Base-by-base conservation (phyloP, 1,140 invertebrate genomes). In the Samia ricini region DNA sequence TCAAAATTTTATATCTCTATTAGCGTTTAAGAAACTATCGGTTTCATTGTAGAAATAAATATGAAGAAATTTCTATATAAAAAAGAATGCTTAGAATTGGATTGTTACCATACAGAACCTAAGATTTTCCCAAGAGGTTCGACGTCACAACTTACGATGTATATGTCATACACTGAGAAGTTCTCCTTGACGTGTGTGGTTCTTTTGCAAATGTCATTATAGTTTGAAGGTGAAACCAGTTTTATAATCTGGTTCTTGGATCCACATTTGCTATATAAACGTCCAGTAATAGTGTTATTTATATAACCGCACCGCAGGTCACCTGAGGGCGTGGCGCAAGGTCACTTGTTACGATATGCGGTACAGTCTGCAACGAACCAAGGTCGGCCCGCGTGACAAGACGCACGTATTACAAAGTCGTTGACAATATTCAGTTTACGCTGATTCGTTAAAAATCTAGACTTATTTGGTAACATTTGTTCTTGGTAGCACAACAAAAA, bases 281-380 rank as follows among this genome's bases (percentile, higher is more conserved):
- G 26, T 29, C 26, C 26, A 29, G 26, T 10, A 10, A 29, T 29
- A 29, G n/a, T 29, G 26, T 42, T 42, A 12, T 42, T 42, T 42
- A 42, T 42, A 42, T 42, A 42, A 10, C 7, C 12, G 12, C n/a
- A 15, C 12, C 4, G n/a, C 33, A 15, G 54, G 29, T 57, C 56
- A 21, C 5, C 19, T 1, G 3, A 21, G 26, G 29, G 56, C 56
- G 26, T 18, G 56, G 26, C 29, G 56, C 56, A 57, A 57, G 56
- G 56, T 57, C 56, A 18, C 22, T 19, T 4, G 21, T n/a, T 33
- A 19, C 26, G 51, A 52, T 52, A 52, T 36, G 19, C 26, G 24
- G n/a, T 18, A 24, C 54, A 56, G 56, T 33, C 56, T 57, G 56
- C 56, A 57, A 3, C 24, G 56, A 26, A 36, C n/a, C 56, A 57